These are phyloP conservation scores for Agrilus mali DNA, from an alignment of 2,888 invertebrate species.

Conservation along the genomic window DNA sequence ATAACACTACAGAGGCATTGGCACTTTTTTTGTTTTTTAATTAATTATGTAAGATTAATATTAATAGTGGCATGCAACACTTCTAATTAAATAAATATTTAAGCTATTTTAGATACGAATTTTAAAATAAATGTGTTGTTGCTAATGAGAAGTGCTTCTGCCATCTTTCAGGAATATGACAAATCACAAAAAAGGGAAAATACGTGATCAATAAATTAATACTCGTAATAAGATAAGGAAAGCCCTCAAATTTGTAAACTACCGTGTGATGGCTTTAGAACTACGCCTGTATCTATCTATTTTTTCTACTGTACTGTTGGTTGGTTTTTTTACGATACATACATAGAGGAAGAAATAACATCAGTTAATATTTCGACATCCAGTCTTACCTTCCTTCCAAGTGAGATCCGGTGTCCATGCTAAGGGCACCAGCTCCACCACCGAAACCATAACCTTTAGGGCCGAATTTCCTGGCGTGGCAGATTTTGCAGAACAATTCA, in stretches of 20 bases:
- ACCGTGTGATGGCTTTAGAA: background rate
- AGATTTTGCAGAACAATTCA: conserved; percentile 92
- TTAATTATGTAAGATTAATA: conserved; percentile 3
- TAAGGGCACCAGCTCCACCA: conserved; percentile 92
- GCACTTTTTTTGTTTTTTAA: conserved; percentile 17
- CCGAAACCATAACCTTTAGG: conserved; percentile 98
- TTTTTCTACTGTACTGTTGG: too few species aligned
- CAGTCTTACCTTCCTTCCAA: conserved; percentile 70
- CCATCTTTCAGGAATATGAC: too few species aligned
- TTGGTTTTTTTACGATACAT: too few species aligned
- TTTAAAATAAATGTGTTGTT: too few species aligned
- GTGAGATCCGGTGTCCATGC: conserved; percentile 91
- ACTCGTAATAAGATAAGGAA: conserved; percentile 26
- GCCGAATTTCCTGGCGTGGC: conserved; percentile 96
- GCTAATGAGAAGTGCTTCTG: too few species aligned
- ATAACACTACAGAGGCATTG: conserved; percentile 22
- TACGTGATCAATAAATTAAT: background rate
- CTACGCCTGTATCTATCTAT: background rate
- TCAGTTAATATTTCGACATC: background rate
- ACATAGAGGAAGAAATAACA: background rate
- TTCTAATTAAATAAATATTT: conserved; percentile 15
- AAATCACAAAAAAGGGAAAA: too few species aligned
- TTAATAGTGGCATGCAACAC: conserved; percentile 16
- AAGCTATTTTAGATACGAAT: too few species aligned
- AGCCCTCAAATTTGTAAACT: conserved; percentile 31